Evolutionary conservation across 2,113 vertebrate species (phyloP).

Genomic region (Empidonax traillii): DNA sequence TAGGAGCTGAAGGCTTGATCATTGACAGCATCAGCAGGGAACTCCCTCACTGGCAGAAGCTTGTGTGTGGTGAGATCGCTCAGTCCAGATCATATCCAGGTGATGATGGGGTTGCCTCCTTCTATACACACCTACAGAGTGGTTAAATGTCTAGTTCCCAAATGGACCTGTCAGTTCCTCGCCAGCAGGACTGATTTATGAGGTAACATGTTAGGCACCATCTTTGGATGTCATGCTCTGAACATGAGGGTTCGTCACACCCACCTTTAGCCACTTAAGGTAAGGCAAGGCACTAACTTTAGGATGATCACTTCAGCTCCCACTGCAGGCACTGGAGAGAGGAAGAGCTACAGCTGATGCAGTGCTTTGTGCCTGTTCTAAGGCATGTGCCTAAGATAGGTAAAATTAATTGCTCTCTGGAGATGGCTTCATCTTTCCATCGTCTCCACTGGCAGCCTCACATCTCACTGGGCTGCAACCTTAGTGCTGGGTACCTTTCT

Average conservation of each 20-base stretch:
- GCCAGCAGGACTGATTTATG: not conserved
- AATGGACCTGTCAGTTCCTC: not conserved
- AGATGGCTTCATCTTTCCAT: not conserved
- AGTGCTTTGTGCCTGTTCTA: not conserved
- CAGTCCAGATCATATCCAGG: rapidly evolving
- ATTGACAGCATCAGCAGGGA: not conserved
- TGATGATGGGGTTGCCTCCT: not conserved
- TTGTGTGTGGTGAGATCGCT: not conserved
- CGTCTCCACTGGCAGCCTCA: not conserved
- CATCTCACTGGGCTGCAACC: not conserved
- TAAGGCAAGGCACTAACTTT: not conserved
- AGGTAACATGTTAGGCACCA: not conserved
- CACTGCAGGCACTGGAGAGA: not conserved
- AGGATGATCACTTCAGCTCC: not conserved
- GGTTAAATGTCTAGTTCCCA: not conserved
- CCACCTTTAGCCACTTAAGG: not conserved
- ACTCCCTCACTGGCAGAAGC: not conserved
- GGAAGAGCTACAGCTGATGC: not conserved
- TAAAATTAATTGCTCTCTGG: not conserved
- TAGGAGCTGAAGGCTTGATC: not conserved
- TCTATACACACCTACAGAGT: not conserved
- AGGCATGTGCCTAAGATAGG: not conserved
- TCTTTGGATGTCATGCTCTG: not conserved
- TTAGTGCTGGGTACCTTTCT: not conserved
- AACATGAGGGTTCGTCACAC: not conserved